Conservation (phyloP, 2,113 vertebrate genomes). For the Neofelis nebulosa region DNA sequence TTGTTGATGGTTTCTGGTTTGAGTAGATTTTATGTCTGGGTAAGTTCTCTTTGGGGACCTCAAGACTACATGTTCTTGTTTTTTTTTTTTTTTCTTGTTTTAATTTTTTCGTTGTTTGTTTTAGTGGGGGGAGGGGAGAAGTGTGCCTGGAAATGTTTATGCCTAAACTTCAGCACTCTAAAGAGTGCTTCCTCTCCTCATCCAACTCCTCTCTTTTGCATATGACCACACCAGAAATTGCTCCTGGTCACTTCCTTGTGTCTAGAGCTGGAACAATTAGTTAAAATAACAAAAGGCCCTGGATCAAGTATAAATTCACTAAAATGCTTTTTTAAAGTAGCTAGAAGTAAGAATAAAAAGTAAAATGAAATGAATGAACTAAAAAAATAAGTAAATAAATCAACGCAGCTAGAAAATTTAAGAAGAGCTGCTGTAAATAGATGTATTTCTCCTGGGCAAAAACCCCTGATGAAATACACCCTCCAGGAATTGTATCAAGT, state of each 20-base stretch:
- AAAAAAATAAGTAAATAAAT: neutral
- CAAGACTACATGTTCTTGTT: neutral
- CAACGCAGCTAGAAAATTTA: neutral
- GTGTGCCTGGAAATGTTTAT: neutral
- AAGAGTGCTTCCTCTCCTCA: neutral
- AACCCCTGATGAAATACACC: neutral
- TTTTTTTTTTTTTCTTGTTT: neutral
- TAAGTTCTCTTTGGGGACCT: neutral
- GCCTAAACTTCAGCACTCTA: neutral
- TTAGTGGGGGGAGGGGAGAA: neutral
- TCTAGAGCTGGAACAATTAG: neutral
- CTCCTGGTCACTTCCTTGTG: neutral
- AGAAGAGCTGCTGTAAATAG: neutral
- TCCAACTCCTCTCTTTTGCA: neutral
- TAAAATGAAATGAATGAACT: neutral
- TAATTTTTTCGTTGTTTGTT: neutral
- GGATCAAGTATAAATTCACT: neutral
- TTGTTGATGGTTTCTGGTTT: neutral
- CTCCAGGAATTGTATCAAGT: neutral
- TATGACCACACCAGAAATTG: neutral
- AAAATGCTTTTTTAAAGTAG: neutral
- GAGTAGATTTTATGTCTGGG: neutral
- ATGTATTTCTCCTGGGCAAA: slow-evolving; percentile 25
- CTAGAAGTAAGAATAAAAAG: neutral
- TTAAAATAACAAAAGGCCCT: neutral